Conservation (phyloP, 2,888 invertebrate genomes). For the Ptilodon capucinus region DNA sequence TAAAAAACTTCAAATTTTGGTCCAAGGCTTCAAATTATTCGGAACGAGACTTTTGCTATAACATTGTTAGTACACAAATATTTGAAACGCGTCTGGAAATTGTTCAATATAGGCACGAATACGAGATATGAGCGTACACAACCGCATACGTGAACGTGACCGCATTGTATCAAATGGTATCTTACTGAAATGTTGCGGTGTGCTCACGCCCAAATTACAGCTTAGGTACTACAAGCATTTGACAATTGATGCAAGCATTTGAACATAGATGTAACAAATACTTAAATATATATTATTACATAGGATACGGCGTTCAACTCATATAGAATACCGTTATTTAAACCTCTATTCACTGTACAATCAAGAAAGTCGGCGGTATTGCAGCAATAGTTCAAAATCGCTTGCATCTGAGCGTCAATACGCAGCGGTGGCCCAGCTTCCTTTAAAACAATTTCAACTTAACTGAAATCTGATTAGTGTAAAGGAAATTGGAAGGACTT, state of each 20-base stretch:
- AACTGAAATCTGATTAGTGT: too few relatives aligned
- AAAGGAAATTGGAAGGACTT: too few relatives aligned
- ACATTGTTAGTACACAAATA: neutral
- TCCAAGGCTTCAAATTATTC: too few relatives aligned
- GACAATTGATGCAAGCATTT: conserved; percentile 40
- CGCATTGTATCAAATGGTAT: conserved; percentile 32
- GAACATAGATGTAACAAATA: neutral
- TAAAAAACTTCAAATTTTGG: too few relatives aligned
- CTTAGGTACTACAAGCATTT: conserved; percentile 30
- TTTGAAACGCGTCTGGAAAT: neutral
- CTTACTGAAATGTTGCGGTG: conserved; percentile 49
- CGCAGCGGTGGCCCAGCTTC: too few relatives aligned
- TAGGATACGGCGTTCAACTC: neutral
- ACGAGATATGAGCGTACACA: conserved; percentile 11
- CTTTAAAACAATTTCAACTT: too few relatives aligned
- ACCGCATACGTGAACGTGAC: conserved; percentile 28
- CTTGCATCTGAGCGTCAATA: too few relatives aligned
- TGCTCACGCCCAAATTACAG: conserved; percentile 23
- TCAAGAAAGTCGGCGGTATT: too few relatives aligned
- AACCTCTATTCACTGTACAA: too few relatives aligned
- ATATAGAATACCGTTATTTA: too few relatives aligned
- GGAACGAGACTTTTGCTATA: too few relatives aligned
- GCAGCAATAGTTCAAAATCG: too few relatives aligned
- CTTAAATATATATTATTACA: neutral
- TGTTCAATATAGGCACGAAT: neutral